Evolutionary conservation across 1,140 invertebrate species (phyloP).

Genomic region (Gryllus bimaculatus): DNA sequence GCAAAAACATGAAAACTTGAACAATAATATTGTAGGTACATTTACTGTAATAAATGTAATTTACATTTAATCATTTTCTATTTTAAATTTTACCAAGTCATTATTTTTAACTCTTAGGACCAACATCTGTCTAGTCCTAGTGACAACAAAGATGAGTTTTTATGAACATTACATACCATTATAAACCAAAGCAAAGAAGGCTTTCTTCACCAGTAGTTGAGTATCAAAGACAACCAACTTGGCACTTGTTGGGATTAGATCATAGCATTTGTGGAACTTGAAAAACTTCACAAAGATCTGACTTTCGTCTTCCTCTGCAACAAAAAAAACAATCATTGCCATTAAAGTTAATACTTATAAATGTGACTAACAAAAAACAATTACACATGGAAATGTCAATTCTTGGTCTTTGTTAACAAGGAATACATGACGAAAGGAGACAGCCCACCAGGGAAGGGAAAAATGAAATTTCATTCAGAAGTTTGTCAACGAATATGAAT

Average conservation of each 20-base stretch:
- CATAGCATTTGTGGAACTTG: constrained; percentile 98
- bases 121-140: neutral
- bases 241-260: constrained; percentile 96
- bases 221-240: constrained; percentile 99
- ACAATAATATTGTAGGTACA: neutral
- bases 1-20: neutral
- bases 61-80: neutral
- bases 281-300: constrained; percentile 98
- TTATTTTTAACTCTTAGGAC: neutral
- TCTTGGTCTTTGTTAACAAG: too few species aligned
- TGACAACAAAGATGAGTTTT: neutral
- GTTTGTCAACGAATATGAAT: too few species aligned
- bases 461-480: too few species aligned
- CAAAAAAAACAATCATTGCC: neutral
- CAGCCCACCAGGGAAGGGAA: too few species aligned
- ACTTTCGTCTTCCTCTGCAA: constrained; percentile 92
- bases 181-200: constrained; percentile 96
- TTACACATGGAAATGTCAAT: too few species aligned
- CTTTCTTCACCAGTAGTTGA: constrained; percentile 96
- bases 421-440: too few species aligned
- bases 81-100: neutral
- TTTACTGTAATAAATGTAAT: neutral
- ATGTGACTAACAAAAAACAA: too few species aligned
- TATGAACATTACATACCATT: constrained; percentile 62
- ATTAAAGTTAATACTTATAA: too few species aligned